Conservation (phyloP, 1,140 invertebrate genomes). For the Neotoxoptera formosana region DNA sequence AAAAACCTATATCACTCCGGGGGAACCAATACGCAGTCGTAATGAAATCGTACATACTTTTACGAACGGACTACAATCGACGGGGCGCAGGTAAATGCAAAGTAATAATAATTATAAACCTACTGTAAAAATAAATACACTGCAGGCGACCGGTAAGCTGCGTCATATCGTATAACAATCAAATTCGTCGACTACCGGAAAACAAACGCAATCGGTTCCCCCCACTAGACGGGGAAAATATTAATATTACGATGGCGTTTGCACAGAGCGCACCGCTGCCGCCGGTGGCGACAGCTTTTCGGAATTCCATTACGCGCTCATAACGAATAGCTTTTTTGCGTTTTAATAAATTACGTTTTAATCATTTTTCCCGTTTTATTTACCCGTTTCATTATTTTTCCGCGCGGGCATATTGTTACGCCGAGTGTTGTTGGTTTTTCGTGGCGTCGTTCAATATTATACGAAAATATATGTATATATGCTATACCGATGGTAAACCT, state of each 20-base stretch:
- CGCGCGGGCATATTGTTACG: neutral
- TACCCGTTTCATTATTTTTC: neutral
- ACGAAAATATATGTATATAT: neutral
- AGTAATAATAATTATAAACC: neutral
- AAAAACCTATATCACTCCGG: neutral
- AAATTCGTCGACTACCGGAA: neutral
- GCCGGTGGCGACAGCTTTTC: neutral
- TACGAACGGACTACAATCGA: neutral
- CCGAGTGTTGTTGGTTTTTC: neutral
- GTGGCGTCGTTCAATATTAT: neutral
- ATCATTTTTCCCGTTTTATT: conserved; percentile 31
- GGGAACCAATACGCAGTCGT: neutral
- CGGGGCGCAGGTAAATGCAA: neutral
- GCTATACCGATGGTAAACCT: no score
- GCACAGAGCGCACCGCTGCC: neutral
- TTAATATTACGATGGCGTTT: neutral
- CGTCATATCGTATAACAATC: neutral
- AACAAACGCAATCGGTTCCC: neutral
- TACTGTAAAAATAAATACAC: neutral
- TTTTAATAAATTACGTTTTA: conserved; percentile 53
- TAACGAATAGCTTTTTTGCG: neutral
- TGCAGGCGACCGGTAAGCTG: neutral
- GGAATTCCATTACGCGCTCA: neutral
- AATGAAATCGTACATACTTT: neutral
- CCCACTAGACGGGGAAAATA: neutral